phyloP scores from a whole-genome alignment of 2,797 vertebrate species.

The Sphenopsis melanotis region DNA sequence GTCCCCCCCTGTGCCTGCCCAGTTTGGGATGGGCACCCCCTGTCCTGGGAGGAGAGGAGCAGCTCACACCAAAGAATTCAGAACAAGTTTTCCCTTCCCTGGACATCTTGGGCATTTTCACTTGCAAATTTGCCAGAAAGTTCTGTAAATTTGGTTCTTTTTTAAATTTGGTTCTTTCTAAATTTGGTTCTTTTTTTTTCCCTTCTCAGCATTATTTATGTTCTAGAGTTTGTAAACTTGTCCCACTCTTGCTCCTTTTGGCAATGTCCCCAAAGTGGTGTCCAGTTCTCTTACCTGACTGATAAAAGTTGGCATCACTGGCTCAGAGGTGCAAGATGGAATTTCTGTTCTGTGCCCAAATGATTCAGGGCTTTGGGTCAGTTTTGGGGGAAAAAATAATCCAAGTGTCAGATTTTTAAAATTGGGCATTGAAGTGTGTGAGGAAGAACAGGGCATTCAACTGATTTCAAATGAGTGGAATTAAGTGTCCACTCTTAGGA shows the following conservation, averaged over 20 bases:
- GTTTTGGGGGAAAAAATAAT: neutral
- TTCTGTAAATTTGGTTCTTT: too few species aligned
- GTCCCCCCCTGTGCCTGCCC: neutral
- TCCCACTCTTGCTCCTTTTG: neutral
- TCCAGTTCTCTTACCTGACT: neutral
- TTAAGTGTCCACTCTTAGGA: neutral
- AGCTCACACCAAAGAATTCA: neutral
- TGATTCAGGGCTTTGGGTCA: neutral
- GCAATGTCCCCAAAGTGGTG: accelerated
- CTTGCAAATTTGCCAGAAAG: neutral
- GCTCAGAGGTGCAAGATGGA: neutral
- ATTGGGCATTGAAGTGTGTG: neutral
- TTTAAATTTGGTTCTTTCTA: neutral
- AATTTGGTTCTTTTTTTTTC: too few species aligned
- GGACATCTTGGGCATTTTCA: neutral
- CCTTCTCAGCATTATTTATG: neutral
- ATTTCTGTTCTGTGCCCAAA: neutral
- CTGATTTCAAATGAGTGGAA: neutral
- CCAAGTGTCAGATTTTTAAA: neutral
- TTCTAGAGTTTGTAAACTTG: neutral
- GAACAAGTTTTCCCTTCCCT: neutral
- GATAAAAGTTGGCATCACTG: neutral
- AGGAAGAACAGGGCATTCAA: neutral
- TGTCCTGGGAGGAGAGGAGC: neutral
- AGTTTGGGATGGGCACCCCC: neutral